These are phyloP conservation scores for Callosobruchus maculatus DNA, from an alignment of 2,888 invertebrate species.

Conservation along the genomic window DNA sequence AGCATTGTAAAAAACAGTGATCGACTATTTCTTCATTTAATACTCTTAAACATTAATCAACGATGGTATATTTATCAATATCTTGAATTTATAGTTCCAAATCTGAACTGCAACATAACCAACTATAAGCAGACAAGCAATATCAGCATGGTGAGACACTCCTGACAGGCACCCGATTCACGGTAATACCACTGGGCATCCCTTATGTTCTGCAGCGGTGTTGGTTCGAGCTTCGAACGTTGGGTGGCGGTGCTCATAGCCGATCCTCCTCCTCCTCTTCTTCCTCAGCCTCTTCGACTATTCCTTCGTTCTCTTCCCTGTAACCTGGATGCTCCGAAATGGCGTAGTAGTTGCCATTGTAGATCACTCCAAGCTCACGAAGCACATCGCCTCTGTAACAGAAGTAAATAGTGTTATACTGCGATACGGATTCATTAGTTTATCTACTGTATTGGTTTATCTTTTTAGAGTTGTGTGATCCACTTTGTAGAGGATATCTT, in stretches of 20 bases:
- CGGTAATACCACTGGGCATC: background rate
- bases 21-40: too few relatives aligned
- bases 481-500: too few relatives aligned
- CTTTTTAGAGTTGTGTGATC: too few relatives aligned
- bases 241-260: constrained; percentile 37
- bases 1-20: too few relatives aligned
- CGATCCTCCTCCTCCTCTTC: constrained; percentile 74
- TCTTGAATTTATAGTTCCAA: too few relatives aligned
- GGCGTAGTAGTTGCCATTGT: constrained; percentile 93
- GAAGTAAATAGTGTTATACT: background rate
- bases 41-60: too few relatives aligned
- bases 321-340: constrained; percentile 94
- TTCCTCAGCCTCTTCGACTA: constrained; percentile 78
- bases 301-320: constrained; percentile 84
- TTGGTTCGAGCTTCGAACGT: background rate
- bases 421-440: too few relatives aligned
- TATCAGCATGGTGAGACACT: background rate
- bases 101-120: too few relatives aligned
- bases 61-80: too few relatives aligned
- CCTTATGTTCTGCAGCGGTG: background rate
- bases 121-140: too few relatives aligned
- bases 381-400: constrained; percentile 68
- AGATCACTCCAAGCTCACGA: constrained; percentile 87
- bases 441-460: too few relatives aligned
- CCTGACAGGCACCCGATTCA: background rate